phyloP scores from a whole-genome alignment of 2,113 vertebrate genomes.

The Ranitomeya variabilis region DNA sequence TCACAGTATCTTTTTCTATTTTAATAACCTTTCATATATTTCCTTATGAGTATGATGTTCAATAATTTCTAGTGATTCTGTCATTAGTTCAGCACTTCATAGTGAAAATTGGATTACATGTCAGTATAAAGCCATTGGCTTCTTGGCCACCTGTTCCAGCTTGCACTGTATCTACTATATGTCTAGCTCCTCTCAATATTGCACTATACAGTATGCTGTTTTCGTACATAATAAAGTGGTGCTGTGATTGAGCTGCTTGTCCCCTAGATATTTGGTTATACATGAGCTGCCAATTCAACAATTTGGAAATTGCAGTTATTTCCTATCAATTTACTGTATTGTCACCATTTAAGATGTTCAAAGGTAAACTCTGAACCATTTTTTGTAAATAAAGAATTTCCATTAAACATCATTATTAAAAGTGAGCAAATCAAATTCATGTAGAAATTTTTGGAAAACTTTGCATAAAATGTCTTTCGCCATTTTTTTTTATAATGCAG shows the following conservation, averaged over 20 bases:
- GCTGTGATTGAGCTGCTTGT: not conserved
- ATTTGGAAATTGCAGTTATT: not conserved
- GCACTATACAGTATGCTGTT: not conserved
- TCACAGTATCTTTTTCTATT: not conserved
- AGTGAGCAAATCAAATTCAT: no score
- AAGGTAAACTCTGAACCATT: no score
- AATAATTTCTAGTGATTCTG: not conserved
- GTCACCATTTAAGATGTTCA: no score
- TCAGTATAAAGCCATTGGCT: not conserved
- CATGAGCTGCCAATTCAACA: not conserved
- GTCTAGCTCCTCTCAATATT: not conserved
- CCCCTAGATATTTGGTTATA: not conserved
- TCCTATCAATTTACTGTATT: not conserved
- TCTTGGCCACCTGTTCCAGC: not conserved
- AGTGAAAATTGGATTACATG: not conserved
- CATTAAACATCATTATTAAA: no score
- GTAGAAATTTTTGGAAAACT: no score
- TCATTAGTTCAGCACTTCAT: not conserved
- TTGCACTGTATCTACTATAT: no score
- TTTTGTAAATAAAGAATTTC: no score
- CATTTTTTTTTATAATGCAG: no score
- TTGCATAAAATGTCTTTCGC: no score
- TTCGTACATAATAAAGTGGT: not conserved
- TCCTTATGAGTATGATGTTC: not conserved
- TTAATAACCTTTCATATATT: not conserved